Conservation (phyloP, 2,113 vertebrate genomes). For the Triplophysa tibetana region DNA sequence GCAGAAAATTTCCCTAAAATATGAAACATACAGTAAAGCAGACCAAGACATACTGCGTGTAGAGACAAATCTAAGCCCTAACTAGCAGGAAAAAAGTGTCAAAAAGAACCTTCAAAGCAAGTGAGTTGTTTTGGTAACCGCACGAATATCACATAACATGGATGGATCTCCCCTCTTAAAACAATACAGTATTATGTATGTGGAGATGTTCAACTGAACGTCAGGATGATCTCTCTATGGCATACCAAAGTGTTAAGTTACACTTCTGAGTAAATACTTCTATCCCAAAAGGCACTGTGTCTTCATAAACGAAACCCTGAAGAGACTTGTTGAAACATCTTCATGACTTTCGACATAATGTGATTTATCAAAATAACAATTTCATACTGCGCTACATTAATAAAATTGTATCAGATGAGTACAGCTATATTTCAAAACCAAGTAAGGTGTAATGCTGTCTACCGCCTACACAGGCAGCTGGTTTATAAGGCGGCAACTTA, state of each 20-base stretch:
- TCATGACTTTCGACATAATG: slow-evolving; percentile 16
- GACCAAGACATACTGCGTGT: slow-evolving; percentile 24
- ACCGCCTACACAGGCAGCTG: background rate
- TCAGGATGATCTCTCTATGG: slow-evolving; percentile 18
- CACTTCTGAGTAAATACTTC: slow-evolving; percentile 11
- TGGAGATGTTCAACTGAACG: slow-evolving; percentile 20
- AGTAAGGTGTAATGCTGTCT: background rate
- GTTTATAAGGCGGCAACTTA: background rate
- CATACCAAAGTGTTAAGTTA: slow-evolving; percentile 33
- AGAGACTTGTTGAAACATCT: slow-evolving; percentile 36
- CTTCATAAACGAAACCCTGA: slow-evolving; percentile 31
- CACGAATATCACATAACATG: slow-evolving; percentile 27
- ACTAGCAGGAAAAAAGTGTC: slow-evolving; percentile 32
- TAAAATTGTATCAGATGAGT: background rate
- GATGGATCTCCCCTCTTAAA: slow-evolving; percentile 14
- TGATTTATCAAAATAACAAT: slow-evolving; percentile 25
- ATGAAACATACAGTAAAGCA: slow-evolving; percentile 20
- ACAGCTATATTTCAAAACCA: background rate
- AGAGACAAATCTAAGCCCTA: slow-evolving; percentile 26
- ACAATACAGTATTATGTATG: slow-evolving; percentile 33
- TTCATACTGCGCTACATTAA: slow-evolving; percentile 7
- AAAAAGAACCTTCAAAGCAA: slow-evolving; percentile 36
- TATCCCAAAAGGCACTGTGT: slow-evolving; percentile 18
- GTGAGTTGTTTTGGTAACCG: slow-evolving; percentile 14
- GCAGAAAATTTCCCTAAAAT: slow-evolving; percentile 1